Percentiles rank a stretch among this genome's conserved stretches.
Conservation (phyloP, 2,888 invertebrate genomes). For the Malthinus flaveolus region DNA sequence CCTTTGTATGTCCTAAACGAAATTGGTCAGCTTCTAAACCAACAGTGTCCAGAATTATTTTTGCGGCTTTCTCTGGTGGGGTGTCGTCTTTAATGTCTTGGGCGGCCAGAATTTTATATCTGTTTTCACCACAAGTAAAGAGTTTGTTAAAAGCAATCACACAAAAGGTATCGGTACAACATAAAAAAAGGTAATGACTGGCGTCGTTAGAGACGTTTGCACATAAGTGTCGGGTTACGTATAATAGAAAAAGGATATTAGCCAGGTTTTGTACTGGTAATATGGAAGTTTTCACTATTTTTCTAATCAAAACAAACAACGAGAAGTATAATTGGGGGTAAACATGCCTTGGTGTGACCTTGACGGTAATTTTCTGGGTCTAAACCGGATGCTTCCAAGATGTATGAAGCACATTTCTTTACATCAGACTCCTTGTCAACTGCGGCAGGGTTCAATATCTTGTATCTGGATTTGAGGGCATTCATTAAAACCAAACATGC, state of each 20-base stretch:
- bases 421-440: slow-evolving; percentile 75
- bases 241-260: not conserved
- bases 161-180: not conserved
- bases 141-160: slow-evolving; percentile 13
- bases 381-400: slow-evolving; percentile 83
- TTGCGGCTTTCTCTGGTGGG: slow-evolving; percentile 76
- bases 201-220: not conserved
- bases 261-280: slow-evolving; percentile 6
- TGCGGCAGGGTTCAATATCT: slow-evolving; percentile 95
- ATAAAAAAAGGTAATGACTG: not conserved
- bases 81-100: slow-evolving; percentile 76
- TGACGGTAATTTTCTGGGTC: slow-evolving; percentile 92
- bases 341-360: slow-evolving; percentile 98
- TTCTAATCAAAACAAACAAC: not conserved
- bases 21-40: slow-evolving; percentile 91
- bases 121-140: slow-evolving; percentile 60
- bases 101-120: slow-evolving; percentile 99
- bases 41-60: slow-evolving; percentile 79
- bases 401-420: slow-evolving; percentile 80
- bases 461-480: slow-evolving; percentile 75
- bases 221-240: not conserved
- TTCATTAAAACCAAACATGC: slow-evolving; percentile 18
- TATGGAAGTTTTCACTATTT: not conserved
- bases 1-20: slow-evolving; percentile 95
- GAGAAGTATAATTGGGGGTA: not conserved